Conservation (phyloP, 2,888 invertebrate genomes). For the Drosophila prolongata region DNA sequence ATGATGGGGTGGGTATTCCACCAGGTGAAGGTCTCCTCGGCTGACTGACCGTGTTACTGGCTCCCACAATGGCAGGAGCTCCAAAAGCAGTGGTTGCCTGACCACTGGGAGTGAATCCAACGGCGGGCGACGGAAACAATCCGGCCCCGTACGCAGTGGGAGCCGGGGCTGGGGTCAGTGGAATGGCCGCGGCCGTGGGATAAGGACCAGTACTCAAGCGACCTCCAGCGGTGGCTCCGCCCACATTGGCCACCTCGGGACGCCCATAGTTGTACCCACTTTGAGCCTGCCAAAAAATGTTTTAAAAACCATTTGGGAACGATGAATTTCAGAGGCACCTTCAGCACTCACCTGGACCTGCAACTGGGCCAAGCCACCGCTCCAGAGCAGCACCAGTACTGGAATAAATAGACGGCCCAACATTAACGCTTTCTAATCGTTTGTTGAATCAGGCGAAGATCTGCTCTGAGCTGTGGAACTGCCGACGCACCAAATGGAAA, state of each 20-base stretch:
- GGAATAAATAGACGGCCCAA: constrained; percentile 51
- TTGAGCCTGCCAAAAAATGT: constrained; percentile 86
- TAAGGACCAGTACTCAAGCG: constrained; percentile 59
- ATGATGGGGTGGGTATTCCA: constrained; percentile 40
- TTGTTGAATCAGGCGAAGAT: constrained; percentile 27
- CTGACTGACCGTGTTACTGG: constrained; percentile 37
- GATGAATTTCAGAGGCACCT: too few species aligned
- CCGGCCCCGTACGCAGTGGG: constrained; percentile 66
- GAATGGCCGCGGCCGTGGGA: constrained; percentile 70
- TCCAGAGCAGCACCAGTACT: constrained; percentile 65
- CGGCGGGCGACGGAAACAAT: constrained; percentile 65
- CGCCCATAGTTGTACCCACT: constrained; percentile 91
- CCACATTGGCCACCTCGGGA: constrained; percentile 86
- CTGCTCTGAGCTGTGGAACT: constrained; percentile 47
- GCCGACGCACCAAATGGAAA: constrained; percentile 61
- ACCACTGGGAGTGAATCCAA: constrained; percentile 64
- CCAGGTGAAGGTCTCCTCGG: constrained; percentile 54
- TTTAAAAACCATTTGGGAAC: background rate
- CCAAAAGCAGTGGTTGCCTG: constrained; percentile 73
- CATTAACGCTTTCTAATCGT: constrained; percentile 55
- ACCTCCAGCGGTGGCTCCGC: constrained; percentile 64
- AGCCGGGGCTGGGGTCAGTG: constrained; percentile 63
- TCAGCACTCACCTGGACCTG: constrained; percentile 56
- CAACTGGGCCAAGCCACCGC: constrained; percentile 56
- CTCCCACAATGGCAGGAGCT: constrained; percentile 58